Percentiles rank a stretch among this genome's conserved stretches.
Conservation (phyloP, 2,113 vertebrate species). For the Micromys minutus region DNA sequence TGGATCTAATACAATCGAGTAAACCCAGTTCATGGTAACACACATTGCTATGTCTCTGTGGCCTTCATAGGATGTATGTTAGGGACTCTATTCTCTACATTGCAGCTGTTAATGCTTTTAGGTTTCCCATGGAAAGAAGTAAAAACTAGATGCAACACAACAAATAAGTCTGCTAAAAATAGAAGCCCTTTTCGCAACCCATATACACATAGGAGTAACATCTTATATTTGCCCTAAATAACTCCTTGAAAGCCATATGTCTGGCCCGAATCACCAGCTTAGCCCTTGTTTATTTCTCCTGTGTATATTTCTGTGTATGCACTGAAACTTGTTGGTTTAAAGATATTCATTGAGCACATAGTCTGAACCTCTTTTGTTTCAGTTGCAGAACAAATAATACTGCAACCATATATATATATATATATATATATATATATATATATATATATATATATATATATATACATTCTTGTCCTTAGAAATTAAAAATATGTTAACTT, state of each 20-base stretch:
- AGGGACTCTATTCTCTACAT: neutral
- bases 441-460: too few species aligned
- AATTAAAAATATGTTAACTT: neutral
- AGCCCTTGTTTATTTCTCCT: neutral
- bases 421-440: too few species aligned
- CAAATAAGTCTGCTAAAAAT: neutral
- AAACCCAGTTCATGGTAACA: neutral
- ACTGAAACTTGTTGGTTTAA: neutral
- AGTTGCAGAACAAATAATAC: neutral
- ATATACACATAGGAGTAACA: neutral
- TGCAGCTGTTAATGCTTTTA: neutral
- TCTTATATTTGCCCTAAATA: neutral
- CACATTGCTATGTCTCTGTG: neutral
- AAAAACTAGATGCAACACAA: neutral
- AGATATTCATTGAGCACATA: neutral
- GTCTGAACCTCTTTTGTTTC: neutral
- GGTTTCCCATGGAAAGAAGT: neutral
- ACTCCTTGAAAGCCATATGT: neutral
- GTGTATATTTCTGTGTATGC: neutral
- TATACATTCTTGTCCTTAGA: neutral
- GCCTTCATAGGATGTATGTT: neutral
- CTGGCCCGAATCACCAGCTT: neutral
- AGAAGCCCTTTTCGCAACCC: neutral
- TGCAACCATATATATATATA: accelerated
- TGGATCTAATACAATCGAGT: neutral